Evolutionary conservation across 2,888 invertebrate genomes (phyloP), one percentile per base, ranked within the genome.

Genomic region (Poecilobothrus nobilitatus): DNA sequence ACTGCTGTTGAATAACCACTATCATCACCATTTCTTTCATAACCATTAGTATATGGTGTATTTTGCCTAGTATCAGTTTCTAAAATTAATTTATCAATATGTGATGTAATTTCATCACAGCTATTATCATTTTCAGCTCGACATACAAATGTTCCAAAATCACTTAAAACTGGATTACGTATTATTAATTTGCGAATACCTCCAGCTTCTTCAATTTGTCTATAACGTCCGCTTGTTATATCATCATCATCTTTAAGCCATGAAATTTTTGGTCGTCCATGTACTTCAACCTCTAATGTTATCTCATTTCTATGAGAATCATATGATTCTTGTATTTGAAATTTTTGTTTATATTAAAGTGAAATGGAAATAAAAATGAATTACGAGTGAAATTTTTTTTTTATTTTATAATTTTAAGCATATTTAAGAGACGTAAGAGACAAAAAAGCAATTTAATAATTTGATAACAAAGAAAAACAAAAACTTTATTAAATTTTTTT

Each of bases 131-230:
- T 90, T 77, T 90, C 89, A 0, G 91, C 91, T 76, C 85, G 87
- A 76, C 92, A 93, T 0, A 88, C 88, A 76, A 91, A 93, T 71
- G 85, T 86, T n/a, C 92, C 93, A 71, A 87, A 88, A 76, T 93
- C 92, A 9, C 84, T 84, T 0, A 84, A 79, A 67, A 86, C 85
- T 0, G 92, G 91, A 70, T 86, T 84, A 20, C 83, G 84, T 71
- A 93, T 88, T 53, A 87, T 84, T 15, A 93, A 79, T 72, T 88
- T 86, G 74, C 91, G 89, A 18, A 90, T 84, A 1, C 92, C 91
- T 70, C 91, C 91, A 1, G 87, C 86, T 34, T 89, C 83, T 76
- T 91, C 89, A 68, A 85, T 84, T 12, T 88, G 86, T 71, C 86
- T 84, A 76, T 86, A 89, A 63, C 89, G 86, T 44, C 87, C 86